These are phyloP conservation scores for Decapterus maruadsi DNA, from an alignment of 2,797 vertebrate genomes.

Conservation along the genomic window DNA sequence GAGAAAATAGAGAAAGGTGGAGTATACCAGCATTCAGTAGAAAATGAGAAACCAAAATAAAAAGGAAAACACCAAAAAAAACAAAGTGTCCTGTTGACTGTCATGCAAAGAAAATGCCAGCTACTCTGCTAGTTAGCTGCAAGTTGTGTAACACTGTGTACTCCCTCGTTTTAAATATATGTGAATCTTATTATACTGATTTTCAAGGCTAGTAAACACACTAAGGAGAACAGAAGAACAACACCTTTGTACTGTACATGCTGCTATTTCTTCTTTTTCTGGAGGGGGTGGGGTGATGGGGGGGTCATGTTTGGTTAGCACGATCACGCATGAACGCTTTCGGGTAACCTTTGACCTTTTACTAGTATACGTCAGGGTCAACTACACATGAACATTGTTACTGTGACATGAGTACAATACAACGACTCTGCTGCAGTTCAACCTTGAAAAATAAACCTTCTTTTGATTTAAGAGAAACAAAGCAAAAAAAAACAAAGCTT, in stretches of 20 bases:
- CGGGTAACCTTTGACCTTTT: conserved; percentile 52
- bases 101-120: conserved; percentile 86
- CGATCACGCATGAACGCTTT: conserved; percentile 47
- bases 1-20: conserved; percentile 82
- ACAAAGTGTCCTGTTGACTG: conserved; percentile 73
- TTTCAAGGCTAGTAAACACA: conserved; percentile 78
- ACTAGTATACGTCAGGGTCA: conserved; percentile 24
- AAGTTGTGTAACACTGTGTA: conserved; percentile 77
- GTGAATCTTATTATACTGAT: conserved; percentile 73
- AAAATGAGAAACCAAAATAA: conserved; percentile 78
- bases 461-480: conserved; percentile 7
- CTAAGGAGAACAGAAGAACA: conserved; percentile 79
- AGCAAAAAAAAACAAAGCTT: conserved; percentile 21
- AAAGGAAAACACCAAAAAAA: conserved; percentile 66
- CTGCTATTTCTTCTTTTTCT: conserved; percentile 71
- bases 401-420: conserved; percentile 37
- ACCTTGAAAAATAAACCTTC: neutral
- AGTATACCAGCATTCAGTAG: conserved; percentile 85
- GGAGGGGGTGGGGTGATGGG: conserved; percentile 28
- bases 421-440: conserved; percentile 31
- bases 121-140: conserved; percentile 75
- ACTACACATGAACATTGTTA: conserved; percentile 32
- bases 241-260: conserved; percentile 82
- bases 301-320: conserved; percentile 40
- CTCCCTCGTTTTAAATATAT: conserved; percentile 74